A percentile compares a stretch with the other conserved stretches of the same genome.
Evolutionary conservation across 2,888 invertebrate species (phyloP).

Genomic region (Rotaria macrura): DNA sequence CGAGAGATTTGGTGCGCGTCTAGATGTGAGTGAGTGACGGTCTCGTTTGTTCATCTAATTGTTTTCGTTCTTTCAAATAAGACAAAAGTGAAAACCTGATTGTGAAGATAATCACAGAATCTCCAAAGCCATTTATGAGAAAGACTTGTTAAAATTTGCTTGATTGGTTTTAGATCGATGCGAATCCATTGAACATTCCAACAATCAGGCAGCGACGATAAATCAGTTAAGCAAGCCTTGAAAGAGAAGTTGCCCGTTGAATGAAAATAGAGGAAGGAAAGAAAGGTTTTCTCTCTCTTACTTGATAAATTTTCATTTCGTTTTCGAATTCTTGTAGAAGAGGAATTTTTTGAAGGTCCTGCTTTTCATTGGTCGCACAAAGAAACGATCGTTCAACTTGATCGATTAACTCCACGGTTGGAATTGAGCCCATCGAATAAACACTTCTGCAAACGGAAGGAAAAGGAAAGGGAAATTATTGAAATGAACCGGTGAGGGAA

Average conservation of each 20-base stretch:
- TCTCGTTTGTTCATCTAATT: too few relatives aligned
- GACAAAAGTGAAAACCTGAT: conserved; percentile 41
- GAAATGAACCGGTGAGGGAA: background rate
- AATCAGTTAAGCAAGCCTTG: background rate
- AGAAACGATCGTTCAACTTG: conserved; percentile 14
- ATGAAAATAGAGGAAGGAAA: too few relatives aligned
- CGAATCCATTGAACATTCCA: conserved; percentile 48
- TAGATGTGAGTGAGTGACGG: too few relatives aligned
- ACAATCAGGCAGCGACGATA: conserved; percentile 37
- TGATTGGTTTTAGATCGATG: conserved; percentile 47
- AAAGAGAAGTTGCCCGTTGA: too few relatives aligned
- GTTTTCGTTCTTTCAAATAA: conserved; percentile 3
- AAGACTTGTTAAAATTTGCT: conserved; percentile 47
- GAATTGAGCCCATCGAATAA: background rate
- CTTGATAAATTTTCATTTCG: conserved; percentile 19
- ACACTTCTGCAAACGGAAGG: background rate
- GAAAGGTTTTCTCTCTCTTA: background rate
- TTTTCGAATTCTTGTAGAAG: conserved; percentile 4
- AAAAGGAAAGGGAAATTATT: background rate
- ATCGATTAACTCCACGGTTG: background rate
- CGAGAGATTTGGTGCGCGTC: too few relatives aligned
- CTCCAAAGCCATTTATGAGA: conserved; percentile 50
- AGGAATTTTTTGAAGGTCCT: background rate
- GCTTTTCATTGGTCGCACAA: background rate
- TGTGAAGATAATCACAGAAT: conserved; percentile 48